These are phyloP conservation scores for Nephrotoma appendiculata DNA, from an alignment of 2,888 invertebrate genomes.

Conservation along the genomic window DNA sequence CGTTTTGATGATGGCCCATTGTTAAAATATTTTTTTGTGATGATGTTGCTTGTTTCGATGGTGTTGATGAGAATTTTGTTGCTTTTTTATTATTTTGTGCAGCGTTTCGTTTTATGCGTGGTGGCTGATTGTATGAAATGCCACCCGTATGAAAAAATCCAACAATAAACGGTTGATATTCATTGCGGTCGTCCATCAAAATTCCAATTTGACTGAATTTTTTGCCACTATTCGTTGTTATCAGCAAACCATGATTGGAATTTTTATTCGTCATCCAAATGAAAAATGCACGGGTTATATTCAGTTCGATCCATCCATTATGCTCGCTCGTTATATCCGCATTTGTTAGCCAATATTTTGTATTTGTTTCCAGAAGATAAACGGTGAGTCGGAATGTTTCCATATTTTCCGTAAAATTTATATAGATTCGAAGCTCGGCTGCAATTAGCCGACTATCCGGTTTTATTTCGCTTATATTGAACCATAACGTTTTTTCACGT, in stretches of 20 bases:
- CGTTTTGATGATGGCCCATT: not conserved
- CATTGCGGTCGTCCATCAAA: conserved; percentile 64
- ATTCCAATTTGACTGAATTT: conserved; percentile 42
- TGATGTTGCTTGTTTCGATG: conserved; percentile 13
- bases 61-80: conserved; percentile 23
- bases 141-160: conserved; percentile 53
- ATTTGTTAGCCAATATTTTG: conserved; percentile 58
- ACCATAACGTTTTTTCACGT: conserved; percentile 78
- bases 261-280: conserved; percentile 68
- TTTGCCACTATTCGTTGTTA: conserved; percentile 58
- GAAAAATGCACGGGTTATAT: conserved; percentile 61
- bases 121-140: conserved; percentile 34
- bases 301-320: conserved; percentile 78
- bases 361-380: conserved; percentile 34
- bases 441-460: conserved; percentile 63
- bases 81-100: conserved; percentile 14
- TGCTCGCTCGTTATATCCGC: conserved; percentile 61
- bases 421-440: conserved; percentile 72
- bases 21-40: not conserved
- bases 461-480: conserved; percentile 79
- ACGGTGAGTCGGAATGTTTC: not conserved
- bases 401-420: conserved; percentile 13
- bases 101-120: conserved; percentile 23
- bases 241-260: conserved; percentile 72
- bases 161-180: conserved; percentile 84